phyloP scores from a whole-genome alignment of 2,797 vertebrate species.

The Sebastes oblongus region DNA sequence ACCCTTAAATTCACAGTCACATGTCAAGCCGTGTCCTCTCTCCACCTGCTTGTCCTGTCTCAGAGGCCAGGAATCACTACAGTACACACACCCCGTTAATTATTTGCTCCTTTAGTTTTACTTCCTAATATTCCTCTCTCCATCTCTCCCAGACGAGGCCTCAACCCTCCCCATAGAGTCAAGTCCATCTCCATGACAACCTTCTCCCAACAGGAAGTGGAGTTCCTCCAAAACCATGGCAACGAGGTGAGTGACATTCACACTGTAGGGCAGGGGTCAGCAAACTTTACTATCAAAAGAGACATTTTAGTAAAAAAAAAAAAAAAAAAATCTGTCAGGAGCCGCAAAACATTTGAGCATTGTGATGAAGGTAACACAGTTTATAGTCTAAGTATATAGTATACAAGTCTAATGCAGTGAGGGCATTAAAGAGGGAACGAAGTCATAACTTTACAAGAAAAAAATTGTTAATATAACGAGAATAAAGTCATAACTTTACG shows the following conservation, averaged over 20 bases:
- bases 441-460: too few species aligned
- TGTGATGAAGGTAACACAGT: too few species aligned
- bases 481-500: too few species aligned
- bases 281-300: too few species aligned
- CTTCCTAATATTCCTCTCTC: conserved; percentile 8
- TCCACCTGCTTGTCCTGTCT: conserved; percentile 31
- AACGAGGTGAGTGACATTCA: conserved; percentile 86
- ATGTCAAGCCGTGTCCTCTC: conserved; percentile 1
- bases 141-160: conserved; percentile 84
- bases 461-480: too few species aligned
- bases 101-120: background rate
- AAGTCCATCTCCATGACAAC: conserved; percentile 98
- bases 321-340: too few species aligned
- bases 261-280: accelerated
- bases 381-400: too few species aligned
- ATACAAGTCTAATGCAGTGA: too few species aligned
- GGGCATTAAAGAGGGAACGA: too few species aligned
- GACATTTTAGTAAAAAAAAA: too few species aligned
- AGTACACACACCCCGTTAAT: background rate
- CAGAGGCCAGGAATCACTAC: background rate
- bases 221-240: conserved; percentile 91
- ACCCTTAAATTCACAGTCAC: conserved; percentile 36
- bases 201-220: conserved; percentile 92
- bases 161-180: conserved; percentile 94
- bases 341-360: too few species aligned